These are phyloP conservation scores for Pachydiplax longipennis DNA, from an alignment of 2,888 invertebrate genomes.

Conservation along the genomic window DNA sequence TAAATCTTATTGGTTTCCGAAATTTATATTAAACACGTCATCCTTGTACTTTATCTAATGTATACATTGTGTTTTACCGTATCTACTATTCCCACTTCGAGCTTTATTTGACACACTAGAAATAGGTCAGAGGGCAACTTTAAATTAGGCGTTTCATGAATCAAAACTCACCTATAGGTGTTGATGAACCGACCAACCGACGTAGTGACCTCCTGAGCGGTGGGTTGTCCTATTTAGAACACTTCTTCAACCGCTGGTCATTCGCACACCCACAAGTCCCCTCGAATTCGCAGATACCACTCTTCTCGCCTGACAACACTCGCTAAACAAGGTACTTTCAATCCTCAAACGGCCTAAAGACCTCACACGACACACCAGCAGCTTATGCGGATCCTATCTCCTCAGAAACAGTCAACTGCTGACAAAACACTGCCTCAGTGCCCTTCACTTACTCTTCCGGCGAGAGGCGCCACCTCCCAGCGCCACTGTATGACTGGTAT, in stretches of 20 bases:
- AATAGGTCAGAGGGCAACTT: background rate
- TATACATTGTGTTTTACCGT: too few species aligned
- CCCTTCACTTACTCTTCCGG: background rate
- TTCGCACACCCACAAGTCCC: background rate
- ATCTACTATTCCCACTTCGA: too few species aligned
- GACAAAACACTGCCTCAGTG: constrained; percentile 9
- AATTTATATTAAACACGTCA: too few species aligned
- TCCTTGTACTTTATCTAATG: too few species aligned
- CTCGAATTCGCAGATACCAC: background rate
- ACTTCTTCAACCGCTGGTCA: background rate
- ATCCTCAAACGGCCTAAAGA: background rate
- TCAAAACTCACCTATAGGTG: background rate
- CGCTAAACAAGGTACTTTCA: background rate
- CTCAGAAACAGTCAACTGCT: too few species aligned
- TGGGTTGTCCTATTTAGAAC: background rate
- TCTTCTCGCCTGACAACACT: background rate
- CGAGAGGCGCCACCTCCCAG: constrained; percentile 17
- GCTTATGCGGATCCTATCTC: too few species aligned
- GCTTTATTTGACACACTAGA: background rate
- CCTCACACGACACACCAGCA: too few species aligned
- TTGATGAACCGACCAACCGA: background rate
- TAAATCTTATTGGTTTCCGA: too few species aligned
- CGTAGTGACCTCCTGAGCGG: background rate
- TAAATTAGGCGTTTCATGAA: background rate
- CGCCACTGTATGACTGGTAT: constrained; percentile 15